phyloP scores from a whole-genome alignment of 2,797 vertebrate genomes.

The Oreochromis grahami region DNA sequence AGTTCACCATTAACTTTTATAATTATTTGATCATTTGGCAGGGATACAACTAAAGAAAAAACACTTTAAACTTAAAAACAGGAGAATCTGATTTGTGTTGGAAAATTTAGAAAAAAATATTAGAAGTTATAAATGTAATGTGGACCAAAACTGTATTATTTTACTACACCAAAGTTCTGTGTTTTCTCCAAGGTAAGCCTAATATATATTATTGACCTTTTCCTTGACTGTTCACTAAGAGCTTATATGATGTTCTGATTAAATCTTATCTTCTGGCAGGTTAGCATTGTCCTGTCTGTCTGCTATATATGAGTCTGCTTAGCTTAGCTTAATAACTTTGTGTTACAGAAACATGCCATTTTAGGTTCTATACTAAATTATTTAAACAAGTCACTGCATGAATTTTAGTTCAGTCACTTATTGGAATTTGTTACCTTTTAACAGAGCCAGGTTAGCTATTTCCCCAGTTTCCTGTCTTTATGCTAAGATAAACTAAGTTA shows the following conservation, averaged over 20 bases:
- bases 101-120: not conserved
- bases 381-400: not conserved
- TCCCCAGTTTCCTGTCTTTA: not conserved
- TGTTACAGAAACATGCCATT: not conserved
- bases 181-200: not conserved
- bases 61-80: not conserved
- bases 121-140: not conserved
- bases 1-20: not conserved
- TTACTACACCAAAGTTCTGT: not conserved
- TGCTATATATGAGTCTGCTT: not conserved
- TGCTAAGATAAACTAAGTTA: fast-evolving
- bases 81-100: not conserved
- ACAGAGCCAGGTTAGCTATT: not conserved
- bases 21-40: not conserved
- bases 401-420: not conserved
- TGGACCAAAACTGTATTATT: not conserved
- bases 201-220: not conserved
- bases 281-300: not conserved
- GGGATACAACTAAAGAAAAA: not conserved
- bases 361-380: not conserved
- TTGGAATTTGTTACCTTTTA: not conserved
- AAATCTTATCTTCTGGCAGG: not conserved
- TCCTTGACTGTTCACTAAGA: not conserved
- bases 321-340: not conserved
- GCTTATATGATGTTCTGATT: not conserved